phyloP scores from a whole-genome alignment of 2,888 invertebrate species.

The Drosophila acutilabella region DNA sequence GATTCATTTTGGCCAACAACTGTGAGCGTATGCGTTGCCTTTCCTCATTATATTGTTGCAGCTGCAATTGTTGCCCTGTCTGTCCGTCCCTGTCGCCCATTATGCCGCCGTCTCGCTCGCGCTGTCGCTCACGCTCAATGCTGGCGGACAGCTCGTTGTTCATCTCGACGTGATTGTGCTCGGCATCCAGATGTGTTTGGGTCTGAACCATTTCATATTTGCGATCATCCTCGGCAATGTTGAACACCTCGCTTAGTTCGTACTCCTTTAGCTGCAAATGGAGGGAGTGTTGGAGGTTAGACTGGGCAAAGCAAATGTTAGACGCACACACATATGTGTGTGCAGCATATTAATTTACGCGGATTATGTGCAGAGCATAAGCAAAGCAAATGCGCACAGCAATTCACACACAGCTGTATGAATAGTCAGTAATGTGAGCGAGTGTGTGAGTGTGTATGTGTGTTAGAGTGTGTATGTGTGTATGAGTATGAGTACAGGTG shows the following conservation, averaged over 20 bases:
- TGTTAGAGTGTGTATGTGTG: background rate
- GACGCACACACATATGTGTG: constrained; percentile 52
- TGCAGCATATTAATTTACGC: constrained; percentile 75
- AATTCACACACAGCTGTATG: constrained; percentile 40
- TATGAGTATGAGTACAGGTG: constrained; percentile 64
- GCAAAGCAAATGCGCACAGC: constrained; percentile 43
- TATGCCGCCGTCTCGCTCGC: constrained; percentile 83
- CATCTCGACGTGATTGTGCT: constrained; percentile 87
- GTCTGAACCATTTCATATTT: constrained; percentile 89
- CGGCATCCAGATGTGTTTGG: constrained; percentile 84
- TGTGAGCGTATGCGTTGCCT: constrained; percentile 84
- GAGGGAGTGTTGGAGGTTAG: constrained; percentile 14
- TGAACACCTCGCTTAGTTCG: constrained; percentile 94
- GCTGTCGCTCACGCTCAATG: constrained; percentile 92
- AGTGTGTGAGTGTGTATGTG: constrained; percentile 5
- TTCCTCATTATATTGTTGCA: constrained; percentile 86
- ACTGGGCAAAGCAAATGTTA: constrained; percentile 53
- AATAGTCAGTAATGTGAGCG: constrained; percentile 24
- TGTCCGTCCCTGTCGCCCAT: constrained; percentile 25
- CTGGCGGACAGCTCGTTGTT: constrained; percentile 92
- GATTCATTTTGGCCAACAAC: constrained; percentile 85
- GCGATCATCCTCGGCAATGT: constrained; percentile 92
- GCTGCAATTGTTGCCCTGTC: constrained; percentile 45
- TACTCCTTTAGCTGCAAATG: constrained; percentile 91
- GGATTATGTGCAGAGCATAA: constrained; percentile 74